Evolutionary conservation across 2,888 invertebrate species (phyloP), one percentile per base, ranked within the genome.

Genomic region (Labia minor): DNA sequence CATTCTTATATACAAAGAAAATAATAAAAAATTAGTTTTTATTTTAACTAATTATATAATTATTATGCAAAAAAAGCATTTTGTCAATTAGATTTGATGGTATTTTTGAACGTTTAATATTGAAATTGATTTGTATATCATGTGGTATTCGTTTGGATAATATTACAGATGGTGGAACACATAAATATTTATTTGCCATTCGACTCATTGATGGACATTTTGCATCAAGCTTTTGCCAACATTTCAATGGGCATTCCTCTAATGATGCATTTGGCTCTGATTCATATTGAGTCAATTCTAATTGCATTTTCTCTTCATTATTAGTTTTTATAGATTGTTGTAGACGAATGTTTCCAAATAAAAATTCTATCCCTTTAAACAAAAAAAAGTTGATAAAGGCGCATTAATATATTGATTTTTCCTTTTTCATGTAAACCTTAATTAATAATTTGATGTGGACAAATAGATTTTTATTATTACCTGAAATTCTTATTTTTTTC

Each of bases 221-320:
- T 1, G 76, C 75, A 0, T 75, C 73, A 1, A 74, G 74, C 69
- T 75, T 66, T 6, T 69, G 65, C 80, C 80, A 80, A 79, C 80
- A 80, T 63, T 78, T 76, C n/a, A 80, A 70, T 1, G 81, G 80
- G 70, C 79, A 79, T 65, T 75, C 76, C 70, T 79, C 78, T 0
- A 81, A 73, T 6, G 78, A 73, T 16, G 79, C 80, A 1, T 77
- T 76, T 0, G 76, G 73, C 69, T 80, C 80, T 1, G 78, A 78
- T 66, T 80, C 78, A 71, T 80, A 81, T 65, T 80, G 80, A 1
- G 77, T 76, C 21, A 80, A 71, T 70, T 81, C 80, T 11, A 79
- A 74, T 67, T 78, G 77, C 0, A 78, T 78, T 66, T 77, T 77
- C 68, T 80, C 79, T 66, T 77, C 76, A 1, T 76, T 75, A 6